Percentiles rank a stretch among this genome's conserved stretches.
phyloP scores from a whole-genome alignment of 2,113 vertebrate genomes.

The Uria aalge region DNA sequence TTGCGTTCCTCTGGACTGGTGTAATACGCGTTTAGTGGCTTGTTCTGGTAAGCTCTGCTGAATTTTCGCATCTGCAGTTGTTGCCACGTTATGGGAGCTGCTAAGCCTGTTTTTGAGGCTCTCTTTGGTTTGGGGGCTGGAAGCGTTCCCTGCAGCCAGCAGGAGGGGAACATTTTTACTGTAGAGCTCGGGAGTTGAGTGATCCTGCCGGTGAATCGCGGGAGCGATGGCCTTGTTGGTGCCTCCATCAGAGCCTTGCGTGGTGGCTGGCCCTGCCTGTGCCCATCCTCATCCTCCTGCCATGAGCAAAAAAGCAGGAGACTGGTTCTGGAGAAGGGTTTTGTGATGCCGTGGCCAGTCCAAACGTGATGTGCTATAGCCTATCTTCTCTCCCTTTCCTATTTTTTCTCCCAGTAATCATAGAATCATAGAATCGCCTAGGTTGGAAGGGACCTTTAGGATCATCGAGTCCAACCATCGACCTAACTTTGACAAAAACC shows the following conservation, averaged over 20 bases:
- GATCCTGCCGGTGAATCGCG: background rate
- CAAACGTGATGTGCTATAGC: background rate
- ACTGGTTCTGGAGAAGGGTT: background rate
- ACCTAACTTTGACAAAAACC: background rate
- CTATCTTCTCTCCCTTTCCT: background rate
- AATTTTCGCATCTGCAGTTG: background rate
- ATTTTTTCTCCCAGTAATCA: background rate
- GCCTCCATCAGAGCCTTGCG: background rate
- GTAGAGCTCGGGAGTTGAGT: background rate
- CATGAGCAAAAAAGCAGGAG: background rate
- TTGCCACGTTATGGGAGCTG: accelerated
- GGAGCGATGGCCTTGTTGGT: accelerated
- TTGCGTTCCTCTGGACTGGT: accelerated
- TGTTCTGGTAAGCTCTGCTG: background rate
- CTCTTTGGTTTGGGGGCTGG: background rate
- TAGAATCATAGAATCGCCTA: background rate
- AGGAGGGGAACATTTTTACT: background rate
- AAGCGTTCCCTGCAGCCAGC: background rate
- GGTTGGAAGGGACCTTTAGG: background rate
- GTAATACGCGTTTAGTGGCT: background rate
- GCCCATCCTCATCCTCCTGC: background rate
- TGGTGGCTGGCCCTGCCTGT: background rate
- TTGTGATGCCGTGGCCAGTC: background rate
- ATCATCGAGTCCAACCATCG: background rate
- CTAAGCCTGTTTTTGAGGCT: background rate